Conservation (phyloP, 2,797 vertebrate species). For the Melopsittacus undulatus region DNA sequence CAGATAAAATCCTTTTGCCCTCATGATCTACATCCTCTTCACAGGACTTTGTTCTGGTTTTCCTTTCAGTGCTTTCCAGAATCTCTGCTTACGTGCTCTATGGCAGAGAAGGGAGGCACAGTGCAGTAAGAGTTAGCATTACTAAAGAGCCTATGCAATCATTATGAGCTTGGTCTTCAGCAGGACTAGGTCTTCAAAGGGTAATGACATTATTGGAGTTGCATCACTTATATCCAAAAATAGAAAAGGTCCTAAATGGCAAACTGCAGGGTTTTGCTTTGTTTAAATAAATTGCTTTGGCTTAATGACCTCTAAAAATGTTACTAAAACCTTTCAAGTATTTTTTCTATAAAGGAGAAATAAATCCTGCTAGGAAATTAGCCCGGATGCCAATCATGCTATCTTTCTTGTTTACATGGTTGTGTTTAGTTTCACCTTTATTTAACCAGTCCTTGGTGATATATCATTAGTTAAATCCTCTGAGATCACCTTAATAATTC, state of each 20-base stretch:
- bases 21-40: neutral
- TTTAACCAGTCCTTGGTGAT: neutral
- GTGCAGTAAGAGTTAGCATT: neutral
- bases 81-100: neutral
- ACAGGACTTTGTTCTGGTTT: neutral
- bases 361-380: neutral
- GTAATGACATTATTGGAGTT: neutral
- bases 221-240: neutral
- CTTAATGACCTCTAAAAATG: neutral
- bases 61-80: neutral
- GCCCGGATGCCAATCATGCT: neutral
- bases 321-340: neutral
- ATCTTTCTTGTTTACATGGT: neutral
- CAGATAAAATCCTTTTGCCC: neutral
- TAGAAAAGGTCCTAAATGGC: neutral
- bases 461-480: neutral
- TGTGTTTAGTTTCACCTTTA: neutral
- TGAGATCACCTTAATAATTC: neutral
- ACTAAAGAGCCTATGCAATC: rapidly evolving
- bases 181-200: neutral
- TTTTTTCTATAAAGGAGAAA: neutral
- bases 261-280: neutral
- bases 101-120: neutral
- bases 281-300: neutral
- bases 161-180: neutral